phyloP scores from a whole-genome alignment of 2,113 vertebrate genomes.

The Nerophis ophidion region DNA sequence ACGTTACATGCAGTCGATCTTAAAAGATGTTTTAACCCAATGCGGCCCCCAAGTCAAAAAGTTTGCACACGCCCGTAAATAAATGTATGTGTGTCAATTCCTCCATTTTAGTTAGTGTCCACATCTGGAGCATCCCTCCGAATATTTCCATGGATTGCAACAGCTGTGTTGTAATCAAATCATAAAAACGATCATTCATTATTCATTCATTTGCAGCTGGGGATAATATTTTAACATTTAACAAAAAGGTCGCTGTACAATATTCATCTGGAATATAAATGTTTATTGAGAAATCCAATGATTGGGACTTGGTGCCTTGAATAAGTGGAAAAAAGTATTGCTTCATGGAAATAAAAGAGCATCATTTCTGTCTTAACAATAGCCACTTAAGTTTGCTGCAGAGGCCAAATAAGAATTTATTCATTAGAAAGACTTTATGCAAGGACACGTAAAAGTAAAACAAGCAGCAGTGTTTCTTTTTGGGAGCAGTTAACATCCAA shows the following conservation, averaged over 20 bases:
- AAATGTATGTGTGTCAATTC: constrained; percentile 17
- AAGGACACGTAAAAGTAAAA: constrained; percentile 21
- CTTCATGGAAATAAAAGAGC: constrained; percentile 8
- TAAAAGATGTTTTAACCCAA: no score
- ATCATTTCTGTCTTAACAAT: constrained; percentile 19
- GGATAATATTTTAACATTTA: constrained; percentile 32
- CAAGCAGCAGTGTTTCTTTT: constrained; percentile 14
- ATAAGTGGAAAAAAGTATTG: background rate
- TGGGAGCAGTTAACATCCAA: constrained; percentile 11
- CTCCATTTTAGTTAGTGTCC: constrained; percentile 27
- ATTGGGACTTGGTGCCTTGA: constrained; percentile 6
- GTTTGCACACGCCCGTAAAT: background rate
- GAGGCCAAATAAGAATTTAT: constrained; percentile 18
- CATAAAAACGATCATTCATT: constrained; percentile 16
- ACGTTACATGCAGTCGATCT: no score
- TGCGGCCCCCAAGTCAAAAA: no score
- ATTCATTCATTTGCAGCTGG: background rate
- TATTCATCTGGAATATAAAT: constrained; percentile 18
- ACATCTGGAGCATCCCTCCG: background rate
- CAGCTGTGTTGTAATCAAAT: constrained; percentile 34
- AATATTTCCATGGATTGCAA: constrained; percentile 14
- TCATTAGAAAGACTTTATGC: constrained; percentile 19
- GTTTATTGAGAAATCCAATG: constrained; percentile 24
- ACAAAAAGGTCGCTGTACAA: constrained; percentile 22
- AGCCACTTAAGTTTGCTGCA: constrained; percentile 3